Evolutionary conservation across 2,888 invertebrate species (phyloP), one percentile per base, ranked within the genome.

Genomic region (Luperina nickerlii): DNA sequence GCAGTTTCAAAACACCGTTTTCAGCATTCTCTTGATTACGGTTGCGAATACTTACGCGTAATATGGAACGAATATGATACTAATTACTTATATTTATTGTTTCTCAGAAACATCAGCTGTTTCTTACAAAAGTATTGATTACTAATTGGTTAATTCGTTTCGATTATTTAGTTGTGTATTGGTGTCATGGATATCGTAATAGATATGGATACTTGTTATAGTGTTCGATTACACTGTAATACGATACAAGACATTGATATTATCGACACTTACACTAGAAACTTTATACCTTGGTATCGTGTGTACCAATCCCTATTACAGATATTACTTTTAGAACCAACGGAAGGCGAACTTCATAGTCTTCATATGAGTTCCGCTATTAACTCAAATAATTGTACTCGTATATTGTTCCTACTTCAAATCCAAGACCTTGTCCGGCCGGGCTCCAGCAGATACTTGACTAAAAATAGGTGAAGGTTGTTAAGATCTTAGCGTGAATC

Each of bases 371-470:
- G 73, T 84, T 86, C 86, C 73, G 86, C 83, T 83, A 81, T 88
- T 89, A 86, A 81, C 70, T 83, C 66, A 89, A 87, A 89, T n/a
- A n/a, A n/a, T n/a, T n/a, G n/a, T n/a, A n/a, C n/a, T 87, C 84
- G 78, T 74, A 86, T 81, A 68, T 73, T 60, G 73, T 85, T 86
- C 74, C 82, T 73, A 74, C 79, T 86, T 77, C 15, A 72, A 84
- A 81, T 81, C 60, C 78, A 76, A 77, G 77, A 79, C 86, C 84
- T 86, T 87, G 79, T 67, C 38, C 54, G 20, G 48, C 9, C 27
- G 57, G 60, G 57, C 38, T 77, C 38, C 60, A 79, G 67, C 54
- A 72, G 4, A 81, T 75, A n/a, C 24, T 38, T 69, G 54, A 24
- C 76, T 78, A 48, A 78, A 51, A 85, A 76, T 78, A 76, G 48